Conservation (phyloP, 2,797 vertebrate species). For the Miichthys miiuy region DNA sequence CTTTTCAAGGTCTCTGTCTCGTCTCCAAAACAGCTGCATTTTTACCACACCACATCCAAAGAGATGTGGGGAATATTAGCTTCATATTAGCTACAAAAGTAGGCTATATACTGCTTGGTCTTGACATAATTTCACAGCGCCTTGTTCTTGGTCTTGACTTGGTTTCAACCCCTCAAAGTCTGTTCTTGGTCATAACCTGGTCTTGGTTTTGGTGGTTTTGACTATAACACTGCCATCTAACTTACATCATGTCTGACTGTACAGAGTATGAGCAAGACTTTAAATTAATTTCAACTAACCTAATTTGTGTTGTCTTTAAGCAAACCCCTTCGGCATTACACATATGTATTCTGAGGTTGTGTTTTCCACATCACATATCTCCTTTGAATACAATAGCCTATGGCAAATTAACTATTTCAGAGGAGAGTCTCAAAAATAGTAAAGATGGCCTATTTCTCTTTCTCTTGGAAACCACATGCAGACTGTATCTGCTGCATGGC, state of each 20-base stretch:
- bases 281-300: neutral
- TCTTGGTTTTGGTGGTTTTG: too few species aligned
- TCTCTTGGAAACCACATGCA: conserved; percentile 35
- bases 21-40: too few species aligned
- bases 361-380: conserved; percentile 16
- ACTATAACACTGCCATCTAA: neutral
- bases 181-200: too few species aligned
- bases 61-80: too few species aligned
- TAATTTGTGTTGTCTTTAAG: neutral
- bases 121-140: too few species aligned
- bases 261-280: conserved; percentile 1
- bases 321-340: neutral
- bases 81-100: too few species aligned
- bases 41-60: too few species aligned
- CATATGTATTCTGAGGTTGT: conserved; percentile 9
- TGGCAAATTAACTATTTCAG: conserved; percentile 46
- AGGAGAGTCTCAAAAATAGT: conserved; percentile 28
- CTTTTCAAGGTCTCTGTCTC: too few species aligned
- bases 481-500: conserved; percentile 48
- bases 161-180: too few species aligned
- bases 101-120: too few species aligned
- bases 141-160: too few species aligned
- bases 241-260: neutral
- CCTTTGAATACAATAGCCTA: conserved; percentile 24
- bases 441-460: conserved; percentile 47